Conservation (phyloP, 2,888 invertebrate genomes). For the Antheraea assamensis region DNA sequence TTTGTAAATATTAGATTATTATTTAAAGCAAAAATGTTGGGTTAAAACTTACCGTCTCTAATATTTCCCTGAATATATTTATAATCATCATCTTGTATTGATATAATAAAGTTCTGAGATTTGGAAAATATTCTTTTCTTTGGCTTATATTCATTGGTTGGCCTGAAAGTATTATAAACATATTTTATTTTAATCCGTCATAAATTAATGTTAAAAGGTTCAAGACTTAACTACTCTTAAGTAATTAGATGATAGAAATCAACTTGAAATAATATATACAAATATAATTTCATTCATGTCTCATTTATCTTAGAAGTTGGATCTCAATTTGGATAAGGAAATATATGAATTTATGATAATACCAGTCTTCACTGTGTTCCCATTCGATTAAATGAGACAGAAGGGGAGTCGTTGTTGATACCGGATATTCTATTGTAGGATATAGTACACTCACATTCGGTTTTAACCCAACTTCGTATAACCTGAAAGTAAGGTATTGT, state of each 20-base stretch:
- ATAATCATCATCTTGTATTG: slow-evolving; percentile 40
- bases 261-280: no score
- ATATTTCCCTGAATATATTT: slow-evolving; percentile 35
- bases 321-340: neutral
- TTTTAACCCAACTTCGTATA: slow-evolving; percentile 87
- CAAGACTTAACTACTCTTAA: neutral
- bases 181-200: neutral
- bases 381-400: slow-evolving; percentile 89
- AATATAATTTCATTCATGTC: no score
- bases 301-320: no score
- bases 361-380: slow-evolving; percentile 89
- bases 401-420: slow-evolving; percentile 91
- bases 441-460: slow-evolving; percentile 87
- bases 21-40: no score
- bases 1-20: neutral
- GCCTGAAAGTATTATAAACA: neutral
- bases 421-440: slow-evolving; percentile 87
- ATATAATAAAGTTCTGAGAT: slow-evolving; percentile 29
- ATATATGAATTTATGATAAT: slow-evolving; percentile 22
- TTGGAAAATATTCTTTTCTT: slow-evolving; percentile 1
- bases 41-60: slow-evolving; percentile 33
- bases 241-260: neutral
- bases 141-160: neutral
- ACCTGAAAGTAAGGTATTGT: slow-evolving; percentile 58
- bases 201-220: neutral